Evolutionary conservation across 2,888 invertebrate species (phyloP), one percentile per base, ranked within the genome.

Genomic region (Ormyrus labotus): DNA sequence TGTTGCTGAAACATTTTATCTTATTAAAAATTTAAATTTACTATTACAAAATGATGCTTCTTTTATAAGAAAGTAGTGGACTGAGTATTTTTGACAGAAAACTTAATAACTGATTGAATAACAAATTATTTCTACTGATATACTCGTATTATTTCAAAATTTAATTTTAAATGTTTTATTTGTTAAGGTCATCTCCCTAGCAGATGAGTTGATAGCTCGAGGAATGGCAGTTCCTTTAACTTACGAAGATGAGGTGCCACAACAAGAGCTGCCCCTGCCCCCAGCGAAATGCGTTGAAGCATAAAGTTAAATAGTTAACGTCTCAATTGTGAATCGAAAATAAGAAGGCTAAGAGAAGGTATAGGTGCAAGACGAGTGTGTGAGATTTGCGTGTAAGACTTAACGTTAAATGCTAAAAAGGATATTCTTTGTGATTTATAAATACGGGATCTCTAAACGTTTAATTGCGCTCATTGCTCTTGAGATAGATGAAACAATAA

Each of bases 181-280:
- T 93, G 93, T 80, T 93, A 94, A 96, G 94, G 94, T 96, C 86
- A 93, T 96, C 92, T 95, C 96, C 91, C 93, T 98, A 86, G 97
- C 98, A 91, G 93, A 96, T 88, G 97, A 97, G 92, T 92, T 98
- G 87, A 96, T 97, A 86, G 95, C 95, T 86, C 94, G 95, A 90
- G 96, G 96, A 76, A 93, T 95, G 87, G 97, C 97, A 72, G 94
- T 95, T 88, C 96, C 96, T 94, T 90, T 94, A 83, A 91, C 90
- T 74, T 82, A 88, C 57, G 89, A 90, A 10, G 81, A 79, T 48
- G 63, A 75, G 72, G 71, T 69, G 8, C 71, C 75, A 50, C 78
- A 81, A 51, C 75, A 81, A 72, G 72, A 65, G 19, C 65, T 71
- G 68, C 65, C 78, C 5, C 19, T 19, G 19, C 19, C 19, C 19